Evolutionary conservation across 37 sponge, comb jelly and placozoan species (phyloP), one percentile per base, ranked within the genome.

Genomic region (Dysidea cf. avara): DNA sequence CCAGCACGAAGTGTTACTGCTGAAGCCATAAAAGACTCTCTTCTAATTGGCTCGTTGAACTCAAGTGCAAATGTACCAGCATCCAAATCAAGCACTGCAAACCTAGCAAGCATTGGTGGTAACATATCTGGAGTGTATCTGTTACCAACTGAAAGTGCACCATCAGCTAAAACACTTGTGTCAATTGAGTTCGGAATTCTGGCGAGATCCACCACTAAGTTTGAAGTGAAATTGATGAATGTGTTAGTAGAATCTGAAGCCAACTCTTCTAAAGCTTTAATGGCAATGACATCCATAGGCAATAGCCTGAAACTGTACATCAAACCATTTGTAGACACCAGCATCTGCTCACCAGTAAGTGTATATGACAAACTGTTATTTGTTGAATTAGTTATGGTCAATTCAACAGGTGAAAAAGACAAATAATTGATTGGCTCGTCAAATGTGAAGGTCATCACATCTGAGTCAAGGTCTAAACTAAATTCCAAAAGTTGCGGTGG

Each of bases 41-140:
- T 77, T 6, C 88, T 77, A 26, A 95, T 62, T 13, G 96, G 85
- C 52, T 95, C 96, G 47, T 52, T 60, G 52, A 95, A 95, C 13
- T 64, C 50, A 26, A 91, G 71, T 14, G 31, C 74, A 7, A 91
- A 14, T 35, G 35, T 39, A 18, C 92, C 88, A 20, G 52, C 55
- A 46, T 92, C 71, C 69, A 92, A 72, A 61, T 87, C 93, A 0
- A 87, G 69, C 6, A 22, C 7, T 22, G 39, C 59, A 59, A 83
- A 92, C 18, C 26, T 24, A 2, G 52, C 54, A 4, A 92, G 73
- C 14, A 22, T 46, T 2, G 93, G 93, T 0, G 25, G 17, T 0
- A 55, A 29, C 22, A 54, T 59, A 66, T 92, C 93, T 26, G 54
- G n/a, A 4, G 30, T 69, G 53, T 75, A 84, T 28, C 35, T 71